Conservation (phyloP, 2,797 vertebrate species). For the Sebastes reedi region DNA sequence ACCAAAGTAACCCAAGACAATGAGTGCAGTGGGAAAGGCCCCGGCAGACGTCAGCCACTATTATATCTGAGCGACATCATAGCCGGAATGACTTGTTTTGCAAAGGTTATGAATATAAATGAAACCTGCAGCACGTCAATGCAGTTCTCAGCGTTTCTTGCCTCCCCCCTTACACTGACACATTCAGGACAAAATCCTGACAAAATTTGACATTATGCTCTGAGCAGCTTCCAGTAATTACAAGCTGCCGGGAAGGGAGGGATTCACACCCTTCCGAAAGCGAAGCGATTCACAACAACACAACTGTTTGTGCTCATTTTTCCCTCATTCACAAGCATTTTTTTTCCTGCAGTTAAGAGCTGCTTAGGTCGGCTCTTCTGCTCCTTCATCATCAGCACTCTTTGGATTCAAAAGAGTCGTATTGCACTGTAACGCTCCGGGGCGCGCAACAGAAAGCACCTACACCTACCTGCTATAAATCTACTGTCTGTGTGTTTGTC, state of each 20-base stretch:
- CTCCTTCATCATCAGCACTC: constrained; percentile 56
- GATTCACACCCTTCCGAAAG: constrained; percentile 17
- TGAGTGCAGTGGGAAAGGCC: constrained; percentile 45
- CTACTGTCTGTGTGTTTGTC: neutral
- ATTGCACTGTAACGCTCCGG: neutral
- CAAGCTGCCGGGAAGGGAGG: neutral
- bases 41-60: constrained; percentile 24
- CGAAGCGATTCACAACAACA: constrained; percentile 20
- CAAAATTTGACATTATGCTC: neutral
- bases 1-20: constrained; percentile 64
- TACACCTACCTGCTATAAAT: neutral
- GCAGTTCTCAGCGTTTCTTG: neutral
- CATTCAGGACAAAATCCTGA: constrained; percentile 30
- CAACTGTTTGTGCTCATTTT: constrained; percentile 34
- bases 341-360: constrained; percentile 3
- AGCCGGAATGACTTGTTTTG: constrained; percentile 52
- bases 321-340: constrained; percentile 25
- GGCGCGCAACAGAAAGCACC: constrained; percentile 9
- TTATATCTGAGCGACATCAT: constrained; percentile 39
- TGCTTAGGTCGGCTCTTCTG: constrained; percentile 44
- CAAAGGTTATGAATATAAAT: constrained; percentile 49
- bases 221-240: constrained; percentile 23
- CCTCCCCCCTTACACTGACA: constrained; percentile 8
- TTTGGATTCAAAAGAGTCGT: constrained; percentile 40
- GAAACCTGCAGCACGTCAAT: constrained; percentile 18